Conservation (phyloP, 2,797 vertebrate species). For the Sphenopsis melanotis region DNA sequence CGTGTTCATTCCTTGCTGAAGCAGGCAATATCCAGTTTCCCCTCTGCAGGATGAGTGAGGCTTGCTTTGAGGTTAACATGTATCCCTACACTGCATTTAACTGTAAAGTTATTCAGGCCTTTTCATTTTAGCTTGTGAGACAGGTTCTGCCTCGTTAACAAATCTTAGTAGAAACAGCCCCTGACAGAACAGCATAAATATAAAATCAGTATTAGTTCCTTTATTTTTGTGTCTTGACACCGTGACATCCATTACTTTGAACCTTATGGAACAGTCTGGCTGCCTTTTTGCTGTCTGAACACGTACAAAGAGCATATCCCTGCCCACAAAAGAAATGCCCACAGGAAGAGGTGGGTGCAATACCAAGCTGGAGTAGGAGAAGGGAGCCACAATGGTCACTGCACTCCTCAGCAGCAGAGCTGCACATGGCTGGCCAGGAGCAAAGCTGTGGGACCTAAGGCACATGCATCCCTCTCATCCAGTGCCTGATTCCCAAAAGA, state of each 20-base stretch:
- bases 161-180: not conserved
- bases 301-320: accelerated
- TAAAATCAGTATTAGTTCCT: not conserved
- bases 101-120: not conserved
- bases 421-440: not conserved
- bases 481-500: not conserved
- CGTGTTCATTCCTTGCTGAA: not conserved
- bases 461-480: accelerated
- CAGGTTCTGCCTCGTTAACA: not conserved
- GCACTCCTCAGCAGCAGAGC: not conserved
- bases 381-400: not conserved
- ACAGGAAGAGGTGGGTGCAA: not conserved
- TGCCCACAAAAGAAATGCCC: not conserved
- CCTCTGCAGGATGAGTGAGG: not conserved
- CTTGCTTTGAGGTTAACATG: not conserved
- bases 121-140: not conserved
- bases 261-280: not conserved
- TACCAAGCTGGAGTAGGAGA: not conserved
- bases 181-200: not conserved
- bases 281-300: not conserved
- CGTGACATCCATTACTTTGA: not conserved
- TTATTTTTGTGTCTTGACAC: not conserved
- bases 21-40: not conserved
- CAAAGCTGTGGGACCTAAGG: not conserved
- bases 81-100: not conserved